Evolutionary conservation across 2,888 invertebrate species (phyloP), one percentile per base, ranked within the genome.

Genomic region (Pheosia gnoma): DNA sequence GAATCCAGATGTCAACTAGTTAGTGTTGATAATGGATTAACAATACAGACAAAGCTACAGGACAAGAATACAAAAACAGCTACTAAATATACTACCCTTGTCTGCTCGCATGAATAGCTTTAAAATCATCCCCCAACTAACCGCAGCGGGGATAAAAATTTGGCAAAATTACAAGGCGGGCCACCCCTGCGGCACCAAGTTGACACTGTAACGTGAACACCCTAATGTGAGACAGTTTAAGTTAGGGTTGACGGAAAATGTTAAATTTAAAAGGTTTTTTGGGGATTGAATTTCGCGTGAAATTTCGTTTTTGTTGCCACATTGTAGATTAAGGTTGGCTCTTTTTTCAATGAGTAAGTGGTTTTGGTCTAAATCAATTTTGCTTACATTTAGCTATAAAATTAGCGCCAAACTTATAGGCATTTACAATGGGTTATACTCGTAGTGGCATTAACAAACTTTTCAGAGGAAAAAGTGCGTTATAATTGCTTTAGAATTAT

Each of bases 201-300:
- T 92, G 90, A 92, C 91, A 90, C 89, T 91, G 93, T 93, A 91
- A 90, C 86, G 85, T 79, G 91, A 88, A 89, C 90, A 91, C 93
- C 91, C 92, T 92, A 93, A 93, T 91, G 90, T 84, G 86, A 79
- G 54, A 83, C 87, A 83, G 84, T 88, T 91, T 88, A 87, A 83
- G 70, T 73, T 82, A 92, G 89, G 93, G 92, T 68, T 91, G 86
- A 3, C 79, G 41, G 54, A 10, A 57, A 51, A 39, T 38, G n/a
- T 59, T 49, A 13, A 59, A 59, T 52, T 11, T 56, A 60, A 25
- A 51, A 51, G 51, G 51, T 51, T 51, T 51, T 51, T 25, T 25
- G 13, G 25, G 51, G 7, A 51, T 51, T 51, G 6, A 51, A 25
- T 51, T 51, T 51, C 51, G 13, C 25, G 51, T 8, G 7, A 25